Evolutionary conservation across 2,797 vertebrate genomes (phyloP), one percentile per base, ranked within the genome.

Genomic region (Dicrostonyx torquatus): DNA sequence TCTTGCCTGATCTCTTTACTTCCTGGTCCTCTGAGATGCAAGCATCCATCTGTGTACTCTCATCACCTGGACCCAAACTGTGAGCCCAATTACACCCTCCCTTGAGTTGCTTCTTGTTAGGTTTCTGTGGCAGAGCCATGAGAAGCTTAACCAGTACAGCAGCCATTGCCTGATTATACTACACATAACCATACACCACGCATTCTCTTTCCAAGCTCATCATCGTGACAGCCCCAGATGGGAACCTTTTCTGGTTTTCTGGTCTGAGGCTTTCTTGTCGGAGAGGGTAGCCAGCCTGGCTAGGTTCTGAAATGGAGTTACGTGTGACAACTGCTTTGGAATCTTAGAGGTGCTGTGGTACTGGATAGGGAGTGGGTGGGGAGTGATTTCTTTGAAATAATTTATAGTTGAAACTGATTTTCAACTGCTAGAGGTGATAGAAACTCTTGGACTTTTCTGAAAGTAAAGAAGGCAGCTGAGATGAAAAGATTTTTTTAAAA

Each of bases 241-340:
- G 7, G 62, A 93, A 77, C 58, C 89, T 79, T 45, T 77, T 37
- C 53, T 85, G 43, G 55, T 88, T 94, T 91, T 91, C 68, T 15
- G 37, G 62, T 60, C 37, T 53, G 31, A 80, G 94, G 20, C 86
- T 93, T 78, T 92, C 68, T 55, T 91, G 66, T 77, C 13, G 73
- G 91, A 89, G 80, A 78, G 76, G 78, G 6, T 29, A 79, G 55
- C 75, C 2, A 0, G 73, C 75, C 82, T 64, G 18, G 48, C 37
- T 91, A 87, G 68, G 78, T 96, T 96, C 95, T 92, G 84, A 96
- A 70, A 79, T 79, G 91, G 96, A 97, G 95, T 88, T 90, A n/a
- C 53, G n/a, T 72, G 18, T 88, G 94, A 96, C 96, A 97, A 96
- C 95, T 95, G 97, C 91, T 95, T 97, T 97, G 95, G 97, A 97